phyloP scores from a whole-genome alignment of 2,797 vertebrate genomes.

The Muscicapa striata region DNA sequence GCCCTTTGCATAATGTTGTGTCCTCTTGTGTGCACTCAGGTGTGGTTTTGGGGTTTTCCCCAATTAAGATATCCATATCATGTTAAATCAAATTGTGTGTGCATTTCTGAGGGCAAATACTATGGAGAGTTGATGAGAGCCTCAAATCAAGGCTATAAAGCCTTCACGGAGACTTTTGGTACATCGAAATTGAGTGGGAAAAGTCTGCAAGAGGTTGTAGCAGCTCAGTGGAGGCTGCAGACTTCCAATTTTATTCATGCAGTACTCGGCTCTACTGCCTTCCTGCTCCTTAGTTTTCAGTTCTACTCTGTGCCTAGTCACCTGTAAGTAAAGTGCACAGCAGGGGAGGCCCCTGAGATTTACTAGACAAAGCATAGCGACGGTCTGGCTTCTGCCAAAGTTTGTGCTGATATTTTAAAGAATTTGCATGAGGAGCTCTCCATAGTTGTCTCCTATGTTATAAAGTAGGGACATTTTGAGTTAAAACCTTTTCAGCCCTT shows the following conservation, averaged over 20 bases:
- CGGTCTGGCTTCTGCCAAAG: neutral
- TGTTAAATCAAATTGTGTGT: neutral
- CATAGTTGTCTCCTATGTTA: neutral
- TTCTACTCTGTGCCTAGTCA: neutral
- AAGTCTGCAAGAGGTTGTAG: neutral
- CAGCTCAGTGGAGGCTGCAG: neutral
- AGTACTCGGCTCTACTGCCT: accelerated
- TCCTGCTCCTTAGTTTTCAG: neutral
- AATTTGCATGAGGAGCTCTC: neutral
- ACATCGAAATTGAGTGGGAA: neutral
- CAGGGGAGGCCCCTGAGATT: neutral
- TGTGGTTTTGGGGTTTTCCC: neutral
- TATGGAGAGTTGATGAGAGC: neutral
- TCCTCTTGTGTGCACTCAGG: neutral
- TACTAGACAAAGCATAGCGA: neutral
- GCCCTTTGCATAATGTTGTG: neutral
- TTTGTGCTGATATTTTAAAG: neutral
- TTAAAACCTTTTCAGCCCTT: neutral
- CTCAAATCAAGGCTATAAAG: neutral
- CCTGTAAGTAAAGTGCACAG: no score
- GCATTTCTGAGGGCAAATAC: neutral
- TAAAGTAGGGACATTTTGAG: neutral
- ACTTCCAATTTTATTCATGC: neutral
- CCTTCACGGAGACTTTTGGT: neutral
- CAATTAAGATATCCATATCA: neutral